Evolutionary conservation across 2,888 invertebrate species (phyloP).

Genomic region (Dicranocentrus wangi): DNA sequence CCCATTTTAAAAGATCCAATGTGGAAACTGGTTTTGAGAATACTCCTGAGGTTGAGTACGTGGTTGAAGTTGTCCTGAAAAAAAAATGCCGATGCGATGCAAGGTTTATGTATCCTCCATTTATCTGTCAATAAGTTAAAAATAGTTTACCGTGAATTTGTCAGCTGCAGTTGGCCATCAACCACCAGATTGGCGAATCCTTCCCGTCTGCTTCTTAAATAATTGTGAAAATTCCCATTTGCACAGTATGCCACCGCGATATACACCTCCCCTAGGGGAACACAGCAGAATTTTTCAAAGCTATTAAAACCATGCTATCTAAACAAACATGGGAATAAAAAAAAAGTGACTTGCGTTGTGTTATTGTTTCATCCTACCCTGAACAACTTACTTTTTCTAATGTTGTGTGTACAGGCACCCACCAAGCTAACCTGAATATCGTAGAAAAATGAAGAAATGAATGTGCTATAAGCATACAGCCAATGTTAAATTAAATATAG

Average conservation of each 20-base stretch:
- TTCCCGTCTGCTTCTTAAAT: constrained; percentile 58
- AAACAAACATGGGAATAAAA: constrained; percentile 31
- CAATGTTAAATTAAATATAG: no score
- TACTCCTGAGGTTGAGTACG: constrained; percentile 37
- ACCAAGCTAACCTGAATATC: constrained; percentile 63
- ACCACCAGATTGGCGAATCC: constrained; percentile 61
- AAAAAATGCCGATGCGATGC: neutral
- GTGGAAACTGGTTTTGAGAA: constrained; percentile 61
- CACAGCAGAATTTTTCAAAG: constrained; percentile 20
- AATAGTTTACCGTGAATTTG: constrained; percentile 30
- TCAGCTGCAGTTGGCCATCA: constrained; percentile 56
- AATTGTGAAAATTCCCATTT: constrained; percentile 66
- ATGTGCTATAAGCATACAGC: neutral
- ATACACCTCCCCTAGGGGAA: constrained; percentile 65
- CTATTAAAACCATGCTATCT: constrained; percentile 32
- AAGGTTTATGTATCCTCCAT: no score
- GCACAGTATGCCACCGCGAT: constrained; percentile 66
- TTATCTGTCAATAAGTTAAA: no score
- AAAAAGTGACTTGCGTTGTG: constrained; percentile 18
- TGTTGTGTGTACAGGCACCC: constrained; percentile 70
- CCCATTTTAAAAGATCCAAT: constrained; percentile 65
- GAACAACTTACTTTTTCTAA: constrained; percentile 64
- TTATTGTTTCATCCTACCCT: constrained; percentile 40
- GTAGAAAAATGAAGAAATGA: constrained; percentile 14
- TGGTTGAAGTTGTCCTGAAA: constrained; percentile 19